These are phyloP conservation scores for Gobiocypris rarus DNA, from an alignment of 2,113 vertebrate genomes.

Conservation along the genomic window DNA sequence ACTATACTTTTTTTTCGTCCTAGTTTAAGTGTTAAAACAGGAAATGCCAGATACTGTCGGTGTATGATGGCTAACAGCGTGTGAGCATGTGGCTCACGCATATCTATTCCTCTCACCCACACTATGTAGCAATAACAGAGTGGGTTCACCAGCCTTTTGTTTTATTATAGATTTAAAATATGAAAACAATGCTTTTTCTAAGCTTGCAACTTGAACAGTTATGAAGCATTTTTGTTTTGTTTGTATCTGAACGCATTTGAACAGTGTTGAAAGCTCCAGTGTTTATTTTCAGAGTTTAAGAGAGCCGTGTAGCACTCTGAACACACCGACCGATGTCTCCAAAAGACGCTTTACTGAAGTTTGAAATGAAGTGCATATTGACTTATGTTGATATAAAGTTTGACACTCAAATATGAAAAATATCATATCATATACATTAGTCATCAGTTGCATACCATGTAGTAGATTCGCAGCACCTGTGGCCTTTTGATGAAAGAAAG, in stretches of 20 bases:
- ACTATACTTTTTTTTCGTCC: slow-evolving; percentile 39
- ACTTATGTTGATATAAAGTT: background rate
- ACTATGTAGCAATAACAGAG: slow-evolving; percentile 42
- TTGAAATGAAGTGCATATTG: slow-evolving; percentile 29
- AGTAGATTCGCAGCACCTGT: slow-evolving; percentile 8
- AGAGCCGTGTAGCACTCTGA: slow-evolving; percentile 23
- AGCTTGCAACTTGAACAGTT: slow-evolving; percentile 51
- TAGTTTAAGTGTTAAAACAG: slow-evolving; percentile 34
- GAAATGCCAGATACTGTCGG: slow-evolving; percentile 28
- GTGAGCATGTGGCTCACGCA: background rate
- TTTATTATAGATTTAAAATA: slow-evolving; percentile 51
- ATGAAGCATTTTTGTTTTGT: slow-evolving; percentile 39
- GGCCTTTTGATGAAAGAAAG: slow-evolving; percentile 20
- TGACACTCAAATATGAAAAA: background rate
- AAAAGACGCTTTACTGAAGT: slow-evolving; percentile 60
- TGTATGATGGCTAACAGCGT: slow-evolving; percentile 52
- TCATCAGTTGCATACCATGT: background rate
- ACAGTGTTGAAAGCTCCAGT: slow-evolving; percentile 74
- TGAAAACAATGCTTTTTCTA: slow-evolving; percentile 47
- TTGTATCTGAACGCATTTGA: slow-evolving; percentile 58
- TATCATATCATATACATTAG: background rate
- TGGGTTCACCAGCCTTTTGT: slow-evolving; percentile 46
- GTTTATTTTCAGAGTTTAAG: slow-evolving; percentile 58
- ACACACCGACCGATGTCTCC: slow-evolving; percentile 55
- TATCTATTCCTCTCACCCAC: slow-evolving; percentile 35